These are phyloP conservation scores for Peromyscus eremicus DNA, from an alignment of 2,797 vertebrate species.

Conservation along the genomic window DNA sequence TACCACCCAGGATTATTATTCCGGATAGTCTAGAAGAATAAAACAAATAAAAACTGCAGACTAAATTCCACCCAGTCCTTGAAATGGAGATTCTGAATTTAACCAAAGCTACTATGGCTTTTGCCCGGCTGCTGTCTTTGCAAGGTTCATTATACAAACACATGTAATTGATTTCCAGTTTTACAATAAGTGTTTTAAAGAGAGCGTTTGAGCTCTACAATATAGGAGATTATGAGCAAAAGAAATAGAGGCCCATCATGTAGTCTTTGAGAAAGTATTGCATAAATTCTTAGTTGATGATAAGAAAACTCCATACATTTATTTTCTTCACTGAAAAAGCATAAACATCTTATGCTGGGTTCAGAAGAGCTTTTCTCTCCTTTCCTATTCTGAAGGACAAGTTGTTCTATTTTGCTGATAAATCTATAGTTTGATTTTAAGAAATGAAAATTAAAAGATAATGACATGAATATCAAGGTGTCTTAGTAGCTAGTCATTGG, in stretches of 20 bases:
- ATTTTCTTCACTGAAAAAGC: slow-evolving; percentile 50
- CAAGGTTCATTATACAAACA: slow-evolving; percentile 52
- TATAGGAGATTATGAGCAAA: slow-evolving; percentile 3
- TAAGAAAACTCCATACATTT: slow-evolving; percentile 33
- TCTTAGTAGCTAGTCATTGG: neutral
- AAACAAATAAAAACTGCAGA: slow-evolving; percentile 41
- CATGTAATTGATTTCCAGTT: slow-evolving; percentile 61
- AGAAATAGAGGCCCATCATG: slow-evolving; percentile 59
- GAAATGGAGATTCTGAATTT: slow-evolving; percentile 27
- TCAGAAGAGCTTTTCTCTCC: slow-evolving; percentile 19
- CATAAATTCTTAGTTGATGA: slow-evolving; percentile 37
- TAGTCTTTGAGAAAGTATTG: slow-evolving; percentile 50
- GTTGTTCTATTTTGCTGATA: slow-evolving; percentile 21
- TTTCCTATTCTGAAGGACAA: neutral
- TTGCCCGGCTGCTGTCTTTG: slow-evolving; percentile 29
- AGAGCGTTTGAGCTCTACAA: slow-evolving; percentile 46
- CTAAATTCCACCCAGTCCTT: slow-evolving; percentile 2
- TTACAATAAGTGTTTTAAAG: slow-evolving; percentile 68
- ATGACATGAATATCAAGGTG: slow-evolving; percentile 18
- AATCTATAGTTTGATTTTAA: slow-evolving; percentile 14
- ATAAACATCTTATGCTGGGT: slow-evolving; percentile 42
- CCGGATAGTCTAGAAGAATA: neutral
- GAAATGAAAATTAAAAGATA: neutral
- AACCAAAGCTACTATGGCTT: slow-evolving; percentile 15
- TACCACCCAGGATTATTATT: slow-evolving; percentile 22